Evolutionary conservation across 2,888 invertebrate species (phyloP).

Genomic region (Pyrgus malvae): DNA sequence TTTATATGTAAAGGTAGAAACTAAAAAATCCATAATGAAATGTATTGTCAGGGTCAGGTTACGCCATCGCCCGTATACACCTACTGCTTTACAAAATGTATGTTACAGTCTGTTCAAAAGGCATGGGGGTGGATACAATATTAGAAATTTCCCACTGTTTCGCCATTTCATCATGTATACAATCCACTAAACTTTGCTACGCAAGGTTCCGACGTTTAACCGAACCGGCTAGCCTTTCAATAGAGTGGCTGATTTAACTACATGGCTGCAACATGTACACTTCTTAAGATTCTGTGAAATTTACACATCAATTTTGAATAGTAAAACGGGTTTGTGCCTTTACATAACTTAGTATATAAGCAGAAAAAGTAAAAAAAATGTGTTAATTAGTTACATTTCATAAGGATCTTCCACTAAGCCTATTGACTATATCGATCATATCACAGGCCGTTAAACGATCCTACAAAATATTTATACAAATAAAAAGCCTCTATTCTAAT

Average conservation of each 20-base stretch:
- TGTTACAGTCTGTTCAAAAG: too few species aligned
- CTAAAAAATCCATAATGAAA: neutral
- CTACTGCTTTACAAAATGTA: neutral
- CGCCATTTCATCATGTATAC: too few species aligned
- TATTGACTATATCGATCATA: slow-evolving; percentile 54
- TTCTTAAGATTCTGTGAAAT: neutral
- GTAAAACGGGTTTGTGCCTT: neutral
- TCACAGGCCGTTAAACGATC: slow-evolving; percentile 52
- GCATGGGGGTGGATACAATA: too few species aligned
- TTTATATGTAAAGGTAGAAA: neutral
- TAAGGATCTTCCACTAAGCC: slow-evolving; percentile 27
- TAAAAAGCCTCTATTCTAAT: slow-evolving; percentile 9
- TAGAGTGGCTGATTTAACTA: too few species aligned
- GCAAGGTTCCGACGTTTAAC: too few species aligned
- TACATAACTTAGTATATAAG: neutral
- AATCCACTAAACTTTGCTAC: too few species aligned
- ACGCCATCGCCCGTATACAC: neutral
- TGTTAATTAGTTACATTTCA: slow-evolving; percentile 3
- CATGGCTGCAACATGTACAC: neutral
- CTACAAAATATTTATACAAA: slow-evolving; percentile 12
- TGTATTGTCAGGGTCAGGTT: neutral
- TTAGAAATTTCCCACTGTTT: too few species aligned
- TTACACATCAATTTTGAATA: neutral
- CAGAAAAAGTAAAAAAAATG: neutral
- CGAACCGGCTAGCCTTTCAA: too few species aligned